A percentile compares a stretch with the other conserved stretches of the same genome.
Conservation (phyloP, 2,888 invertebrate genomes). For the Nemotelus nigrinus region DNA sequence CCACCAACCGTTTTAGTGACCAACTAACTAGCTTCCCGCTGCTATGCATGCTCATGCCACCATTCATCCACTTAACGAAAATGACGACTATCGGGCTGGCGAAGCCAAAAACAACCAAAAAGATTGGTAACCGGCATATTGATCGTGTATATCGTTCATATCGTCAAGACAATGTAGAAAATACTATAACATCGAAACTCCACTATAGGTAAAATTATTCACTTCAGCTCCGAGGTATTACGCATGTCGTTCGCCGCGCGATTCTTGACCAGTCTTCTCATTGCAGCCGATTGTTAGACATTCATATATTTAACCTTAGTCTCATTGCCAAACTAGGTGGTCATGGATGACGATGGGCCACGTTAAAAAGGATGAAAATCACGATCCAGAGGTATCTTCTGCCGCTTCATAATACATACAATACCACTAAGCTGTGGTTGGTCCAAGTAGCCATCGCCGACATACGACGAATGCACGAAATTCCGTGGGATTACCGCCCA, state of each 20-base stretch:
- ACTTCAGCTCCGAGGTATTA: background rate
- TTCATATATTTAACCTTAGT: slow-evolving; percentile 21
- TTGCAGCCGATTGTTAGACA: slow-evolving; percentile 34
- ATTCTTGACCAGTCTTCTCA: slow-evolving; percentile 48
- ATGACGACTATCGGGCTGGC: slow-evolving; percentile 9
- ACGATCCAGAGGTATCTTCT: slow-evolving; percentile 40
- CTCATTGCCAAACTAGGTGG: slow-evolving; percentile 45
- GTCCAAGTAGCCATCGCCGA: slow-evolving; percentile 25
- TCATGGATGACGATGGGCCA: slow-evolving; percentile 43
- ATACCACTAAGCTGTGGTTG: slow-evolving; percentile 33
- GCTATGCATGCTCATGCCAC: slow-evolving; percentile 6
- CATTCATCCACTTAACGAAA: slow-evolving; percentile 12
- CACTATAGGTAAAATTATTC: no score
- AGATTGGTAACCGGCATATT: no score
- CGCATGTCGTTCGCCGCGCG: slow-evolving; percentile 46
- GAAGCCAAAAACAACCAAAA: slow-evolving; percentile 2
- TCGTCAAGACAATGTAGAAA: no score
- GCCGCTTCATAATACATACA: slow-evolving; percentile 21
- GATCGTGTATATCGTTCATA: no score
- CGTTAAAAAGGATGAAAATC: slow-evolving; percentile 42
- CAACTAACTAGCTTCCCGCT: slow-evolving; percentile 19
- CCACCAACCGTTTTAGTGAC: slow-evolving; percentile 1
- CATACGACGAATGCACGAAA: slow-evolving; percentile 49
- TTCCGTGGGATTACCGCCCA: slow-evolving; percentile 51
- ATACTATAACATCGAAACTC: no score